A percentile compares a stretch with the other conserved stretches of the same genome.
Evolutionary conservation across 2,888 invertebrate genomes (phyloP).

Genomic region (Mellilla xanthometata): DNA sequence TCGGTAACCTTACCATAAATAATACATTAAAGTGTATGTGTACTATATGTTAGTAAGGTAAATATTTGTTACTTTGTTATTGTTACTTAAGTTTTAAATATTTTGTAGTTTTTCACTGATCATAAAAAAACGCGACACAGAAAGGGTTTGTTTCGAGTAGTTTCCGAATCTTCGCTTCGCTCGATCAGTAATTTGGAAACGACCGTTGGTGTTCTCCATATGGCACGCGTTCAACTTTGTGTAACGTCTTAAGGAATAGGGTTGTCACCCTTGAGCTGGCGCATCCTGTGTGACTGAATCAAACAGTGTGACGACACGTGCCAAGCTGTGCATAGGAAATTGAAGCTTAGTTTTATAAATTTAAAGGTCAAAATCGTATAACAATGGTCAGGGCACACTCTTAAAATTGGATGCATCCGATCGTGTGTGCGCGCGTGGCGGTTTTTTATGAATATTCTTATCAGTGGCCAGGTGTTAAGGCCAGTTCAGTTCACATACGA

Average conservation of each 20-base stretch:
- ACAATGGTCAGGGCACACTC: slow-evolving; percentile 33
- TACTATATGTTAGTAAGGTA: no score
- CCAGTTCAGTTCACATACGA: no score
- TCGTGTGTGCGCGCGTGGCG: slow-evolving; percentile 70
- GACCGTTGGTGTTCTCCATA: slow-evolving; percentile 22
- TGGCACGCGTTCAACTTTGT: slow-evolving; percentile 28
- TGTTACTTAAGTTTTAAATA: no score
- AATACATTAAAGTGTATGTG: no score
- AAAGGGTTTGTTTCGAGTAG: no score
- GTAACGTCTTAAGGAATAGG: slow-evolving; percentile 51
- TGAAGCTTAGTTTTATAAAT: slow-evolving; percentile 8
- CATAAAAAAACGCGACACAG: no score
- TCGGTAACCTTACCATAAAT: no score
- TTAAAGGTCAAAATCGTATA: slow-evolving; percentile 27
- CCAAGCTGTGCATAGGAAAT: slow-evolving; percentile 21
- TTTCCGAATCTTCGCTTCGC: no score
- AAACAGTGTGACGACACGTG: slow-evolving; percentile 61
- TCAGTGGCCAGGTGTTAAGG: slow-evolving; percentile 45
- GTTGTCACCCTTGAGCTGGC: slow-evolving; percentile 60
- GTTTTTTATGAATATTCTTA: slow-evolving; percentile 47
- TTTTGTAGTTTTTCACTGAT: no score
- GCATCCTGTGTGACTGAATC: slow-evolving; percentile 63
- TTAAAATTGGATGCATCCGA: slow-evolving; percentile 71
- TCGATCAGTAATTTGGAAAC: slow-evolving; percentile 4
- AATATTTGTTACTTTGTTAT: no score